phyloP scores from a whole-genome alignment of 1,140 invertebrate genomes.

The Grapholita molesta region DNA sequence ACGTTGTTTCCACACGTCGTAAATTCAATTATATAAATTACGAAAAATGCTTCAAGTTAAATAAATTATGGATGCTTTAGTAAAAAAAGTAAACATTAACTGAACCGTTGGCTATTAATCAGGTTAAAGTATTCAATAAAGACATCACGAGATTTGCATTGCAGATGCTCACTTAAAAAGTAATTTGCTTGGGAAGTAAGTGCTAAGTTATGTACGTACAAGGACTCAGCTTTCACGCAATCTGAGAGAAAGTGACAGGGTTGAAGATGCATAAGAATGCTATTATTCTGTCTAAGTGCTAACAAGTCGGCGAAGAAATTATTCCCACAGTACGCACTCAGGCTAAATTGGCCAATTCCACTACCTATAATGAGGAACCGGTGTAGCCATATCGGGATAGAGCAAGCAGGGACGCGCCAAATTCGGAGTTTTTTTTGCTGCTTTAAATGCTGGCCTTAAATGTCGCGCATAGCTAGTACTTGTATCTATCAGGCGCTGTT shows the following conservation, averaged over 20 bases:
- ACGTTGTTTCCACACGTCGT: neutral
- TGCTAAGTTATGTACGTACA: conserved; percentile 21
- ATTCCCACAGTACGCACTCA: conserved; percentile 2
- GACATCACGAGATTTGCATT: conserved; percentile 19
- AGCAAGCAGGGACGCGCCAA: conserved; percentile 4
- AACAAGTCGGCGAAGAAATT: neutral
- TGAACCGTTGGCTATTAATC: neutral
- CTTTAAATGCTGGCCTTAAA: neutral
- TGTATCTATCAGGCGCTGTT: neutral
- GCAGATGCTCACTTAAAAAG: conserved; percentile 20
- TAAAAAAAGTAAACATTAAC: neutral
- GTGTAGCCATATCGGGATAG: conserved; percentile 8
- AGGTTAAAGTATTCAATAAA: conserved; percentile 2
- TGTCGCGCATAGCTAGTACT: neutral
- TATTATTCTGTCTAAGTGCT: conserved; percentile 21
- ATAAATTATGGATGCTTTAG: neutral
- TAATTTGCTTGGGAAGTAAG: conserved; percentile 20
- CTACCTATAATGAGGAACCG: conserved; percentile 14
- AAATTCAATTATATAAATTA: neutral
- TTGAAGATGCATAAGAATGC: conserved; percentile 39
- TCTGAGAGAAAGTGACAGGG: conserved; percentile 32
- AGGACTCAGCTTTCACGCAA: conserved; percentile 30
- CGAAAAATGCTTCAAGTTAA: neutral
- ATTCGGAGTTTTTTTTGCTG: conserved; percentile 3
- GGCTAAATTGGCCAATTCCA: conserved; percentile 2